phyloP scores from a whole-genome alignment of 2,888 invertebrate species.

The Apamea sordens region DNA sequence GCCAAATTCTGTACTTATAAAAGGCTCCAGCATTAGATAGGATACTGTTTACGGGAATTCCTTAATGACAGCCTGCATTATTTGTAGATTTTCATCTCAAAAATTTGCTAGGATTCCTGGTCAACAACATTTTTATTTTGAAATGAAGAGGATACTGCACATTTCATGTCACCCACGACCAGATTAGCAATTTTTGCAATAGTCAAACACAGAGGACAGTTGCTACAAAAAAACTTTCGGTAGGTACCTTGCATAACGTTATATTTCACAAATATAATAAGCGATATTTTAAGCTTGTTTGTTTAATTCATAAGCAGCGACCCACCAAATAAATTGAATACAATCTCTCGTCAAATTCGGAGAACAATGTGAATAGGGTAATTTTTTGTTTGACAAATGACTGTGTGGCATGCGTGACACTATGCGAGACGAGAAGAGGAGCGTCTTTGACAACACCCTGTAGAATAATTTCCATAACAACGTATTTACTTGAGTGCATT shows the following conservation, averaged over 20 bases:
- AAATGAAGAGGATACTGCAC: not conserved
- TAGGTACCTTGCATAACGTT: constrained; percentile 30
- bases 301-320: constrained; percentile 42
- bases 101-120: not conserved
- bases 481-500: not conserved
- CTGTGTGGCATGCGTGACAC: constrained; percentile 13
- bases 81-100: not conserved
- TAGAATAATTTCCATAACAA: not conserved
- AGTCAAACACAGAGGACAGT: not conserved
- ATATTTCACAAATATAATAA: constrained; percentile 33
- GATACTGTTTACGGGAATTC: not conserved
- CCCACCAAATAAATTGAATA: constrained; percentile 28
- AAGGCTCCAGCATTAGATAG: not conserved
- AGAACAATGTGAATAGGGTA: constrained; percentile 39
- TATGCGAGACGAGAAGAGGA: not conserved
- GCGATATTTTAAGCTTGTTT: constrained; percentile 43
- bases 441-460: not conserved
- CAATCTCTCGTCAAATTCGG: constrained; percentile 26
- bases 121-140: not conserved
- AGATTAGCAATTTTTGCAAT: not conserved
- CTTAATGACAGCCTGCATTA: not conserved
- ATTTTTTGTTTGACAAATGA: constrained; percentile 7
- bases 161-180: not conserved
- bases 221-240: constrained; percentile 2
- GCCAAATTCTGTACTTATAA: not conserved